These are phyloP conservation scores for Leptarthrus brevirostris DNA, from an alignment of 2,888 invertebrate genomes.

Conservation along the genomic window DNA sequence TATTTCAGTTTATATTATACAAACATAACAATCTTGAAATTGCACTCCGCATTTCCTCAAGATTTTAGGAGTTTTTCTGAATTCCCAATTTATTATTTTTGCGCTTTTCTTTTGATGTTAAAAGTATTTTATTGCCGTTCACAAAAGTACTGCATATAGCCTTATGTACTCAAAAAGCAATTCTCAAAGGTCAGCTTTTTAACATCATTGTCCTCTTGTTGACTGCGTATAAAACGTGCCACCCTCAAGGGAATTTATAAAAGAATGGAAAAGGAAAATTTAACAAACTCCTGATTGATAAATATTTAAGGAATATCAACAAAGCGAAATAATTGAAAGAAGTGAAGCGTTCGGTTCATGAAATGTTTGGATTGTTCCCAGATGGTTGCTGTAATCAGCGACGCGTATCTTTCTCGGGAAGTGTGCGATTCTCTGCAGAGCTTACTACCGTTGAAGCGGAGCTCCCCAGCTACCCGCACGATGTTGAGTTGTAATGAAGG, in stretches of 20 bases:
- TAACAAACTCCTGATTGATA: slow-evolving; percentile 67
- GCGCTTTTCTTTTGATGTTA: too few species aligned
- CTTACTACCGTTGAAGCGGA: slow-evolving; percentile 11
- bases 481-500: slow-evolving; percentile 3
- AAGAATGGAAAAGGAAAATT: slow-evolving; percentile 35
- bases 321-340: slow-evolving; percentile 68
- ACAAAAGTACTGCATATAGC: too few species aligned
- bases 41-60: too few species aligned
- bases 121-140: too few species aligned
- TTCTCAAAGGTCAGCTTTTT: slow-evolving; percentile 25
- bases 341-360: slow-evolving; percentile 62
- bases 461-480: slow-evolving; percentile 17
- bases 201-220: slow-evolving; percentile 6
- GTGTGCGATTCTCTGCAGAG: slow-evolving; percentile 43
- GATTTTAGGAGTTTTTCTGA: too few species aligned
- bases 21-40: too few species aligned
- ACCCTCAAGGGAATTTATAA: neutral
- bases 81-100: too few species aligned
- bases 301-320: slow-evolving; percentile 66
- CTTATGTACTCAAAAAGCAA: too few species aligned
- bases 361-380: slow-evolving; percentile 55
- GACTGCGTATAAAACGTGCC: neutral
- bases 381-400: slow-evolving; percentile 55
- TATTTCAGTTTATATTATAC: too few species aligned
- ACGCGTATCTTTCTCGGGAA: slow-evolving; percentile 52